Evolutionary conservation across 2,113 vertebrate genomes (phyloP).

Genomic region (Halichoeres trimaculatus): DNA sequence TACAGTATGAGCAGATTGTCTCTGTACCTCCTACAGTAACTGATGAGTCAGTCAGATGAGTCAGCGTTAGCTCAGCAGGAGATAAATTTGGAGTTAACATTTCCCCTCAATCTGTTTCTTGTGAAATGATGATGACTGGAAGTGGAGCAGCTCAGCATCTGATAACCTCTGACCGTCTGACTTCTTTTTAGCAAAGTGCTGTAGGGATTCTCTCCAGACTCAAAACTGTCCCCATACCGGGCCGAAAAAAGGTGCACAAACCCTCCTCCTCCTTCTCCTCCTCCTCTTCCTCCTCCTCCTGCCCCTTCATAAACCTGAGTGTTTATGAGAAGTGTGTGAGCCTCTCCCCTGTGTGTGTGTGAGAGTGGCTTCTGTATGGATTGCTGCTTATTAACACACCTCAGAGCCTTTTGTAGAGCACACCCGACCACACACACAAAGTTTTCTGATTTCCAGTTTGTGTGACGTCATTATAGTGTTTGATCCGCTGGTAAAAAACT

Average conservation of each 20-base stretch:
- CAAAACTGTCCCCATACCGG: conserved; percentile 89
- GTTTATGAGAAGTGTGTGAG: background rate
- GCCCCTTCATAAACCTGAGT: too few species aligned
- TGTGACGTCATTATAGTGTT: background rate
- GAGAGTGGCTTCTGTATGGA: conserved; percentile 54
- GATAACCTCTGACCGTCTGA: conserved; percentile 82
- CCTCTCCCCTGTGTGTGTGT: background rate
- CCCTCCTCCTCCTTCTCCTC: conserved; percentile 46
- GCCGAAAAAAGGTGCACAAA: conserved; percentile 90
- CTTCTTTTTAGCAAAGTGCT: conserved; percentile 88
- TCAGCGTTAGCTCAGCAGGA: background rate
- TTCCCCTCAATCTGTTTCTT: background rate
- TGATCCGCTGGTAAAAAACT: background rate
- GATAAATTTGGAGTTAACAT: conserved; percentile 18
- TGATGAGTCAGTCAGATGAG: background rate
- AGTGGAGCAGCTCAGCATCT: background rate
- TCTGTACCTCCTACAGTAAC: background rate
- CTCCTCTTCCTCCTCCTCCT: conserved; percentile 43
- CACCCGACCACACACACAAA: background rate
- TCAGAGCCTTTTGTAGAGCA: conserved; percentile 14
- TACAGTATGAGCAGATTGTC: background rate
- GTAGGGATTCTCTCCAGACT: conserved; percentile 88
- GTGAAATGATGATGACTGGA: conserved; percentile 6
- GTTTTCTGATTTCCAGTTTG: background rate
- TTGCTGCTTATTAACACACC: conserved; percentile 64